Percentiles rank a stretch among this genome's conserved stretches.
Evolutionary conservation across 2,888 invertebrate genomes (phyloP).

Genomic region (Cephus pygmeus): DNA sequence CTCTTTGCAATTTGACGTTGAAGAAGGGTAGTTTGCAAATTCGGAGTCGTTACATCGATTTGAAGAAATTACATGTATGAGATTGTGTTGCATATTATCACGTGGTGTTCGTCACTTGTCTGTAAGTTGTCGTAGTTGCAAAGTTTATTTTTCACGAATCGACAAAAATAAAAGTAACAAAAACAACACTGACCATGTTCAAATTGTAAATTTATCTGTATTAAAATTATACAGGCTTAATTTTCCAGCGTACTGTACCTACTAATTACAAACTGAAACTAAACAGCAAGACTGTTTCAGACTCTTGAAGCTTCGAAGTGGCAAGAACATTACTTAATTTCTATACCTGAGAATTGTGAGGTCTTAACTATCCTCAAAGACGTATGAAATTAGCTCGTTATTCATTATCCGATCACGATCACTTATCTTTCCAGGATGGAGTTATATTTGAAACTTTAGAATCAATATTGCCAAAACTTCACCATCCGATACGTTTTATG

Average conservation of each 20-base stretch:
- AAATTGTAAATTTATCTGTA: not conserved
- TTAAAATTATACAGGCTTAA: not conserved
- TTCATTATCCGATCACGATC: not conserved
- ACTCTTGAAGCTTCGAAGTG: not conserved
- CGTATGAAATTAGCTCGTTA: not conserved
- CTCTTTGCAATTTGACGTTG: not conserved
- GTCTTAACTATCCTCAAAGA: constrained; percentile 3
- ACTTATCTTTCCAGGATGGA: not conserved
- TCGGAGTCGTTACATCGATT: constrained; percentile 21
- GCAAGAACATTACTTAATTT: constrained; percentile 9
- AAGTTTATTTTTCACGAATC: not conserved
- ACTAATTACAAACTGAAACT: not conserved
- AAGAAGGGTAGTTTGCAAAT: constrained; percentile 14
- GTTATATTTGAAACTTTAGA: not conserved
- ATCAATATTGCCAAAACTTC: not conserved
- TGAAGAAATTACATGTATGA: constrained; percentile 30
- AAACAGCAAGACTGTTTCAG: constrained; percentile 1
- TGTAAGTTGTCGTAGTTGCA: not conserved
- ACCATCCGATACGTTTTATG: not conserved
- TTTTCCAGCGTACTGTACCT: not conserved
- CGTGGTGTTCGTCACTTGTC: not conserved
- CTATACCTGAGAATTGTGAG: constrained; percentile 7
- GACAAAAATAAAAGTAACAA: not conserved
- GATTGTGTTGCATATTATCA: constrained; percentile 28
- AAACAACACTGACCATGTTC: not conserved